These are phyloP conservation scores for Grammomys dolichurus DNA, from an alignment of 2,113 vertebrate species.

Conservation along the genomic window DNA sequence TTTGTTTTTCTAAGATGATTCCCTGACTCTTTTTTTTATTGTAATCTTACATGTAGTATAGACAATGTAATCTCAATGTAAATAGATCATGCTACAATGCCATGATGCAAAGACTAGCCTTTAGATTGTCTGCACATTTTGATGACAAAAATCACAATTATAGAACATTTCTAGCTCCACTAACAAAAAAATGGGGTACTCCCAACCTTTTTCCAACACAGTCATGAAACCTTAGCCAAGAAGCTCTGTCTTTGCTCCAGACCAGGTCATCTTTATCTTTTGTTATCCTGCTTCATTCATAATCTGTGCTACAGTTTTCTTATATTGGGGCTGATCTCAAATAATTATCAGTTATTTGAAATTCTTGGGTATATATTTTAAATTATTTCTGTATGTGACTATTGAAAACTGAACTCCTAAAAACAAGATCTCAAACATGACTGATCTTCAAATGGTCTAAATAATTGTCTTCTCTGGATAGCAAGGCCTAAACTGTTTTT, in stretches of 20 bases:
- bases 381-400: not conserved
- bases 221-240: constrained; percentile 20
- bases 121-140: not conserved
- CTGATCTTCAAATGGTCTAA: constrained; percentile 4
- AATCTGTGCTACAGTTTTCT: constrained; percentile 6
- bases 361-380: not conserved
- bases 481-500: constrained; percentile 6
- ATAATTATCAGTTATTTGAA: not conserved
- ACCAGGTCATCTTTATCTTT: not conserved
- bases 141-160: not conserved
- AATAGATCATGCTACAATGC: not conserved
- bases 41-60: not conserved
- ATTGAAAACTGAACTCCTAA: constrained; percentile 23
- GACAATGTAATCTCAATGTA: constrained; percentile 3
- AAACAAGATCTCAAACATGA: not conserved
- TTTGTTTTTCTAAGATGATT: constrained; percentile 54
- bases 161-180: not conserved
- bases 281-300: constrained; percentile 18
- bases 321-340: not conserved
- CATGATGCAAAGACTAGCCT: not conserved
- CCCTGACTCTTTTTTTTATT: not conserved
- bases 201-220: not conserved
- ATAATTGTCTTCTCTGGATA: not conserved
- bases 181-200: not conserved
- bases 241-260: not conserved